Percentiles rank a stretch among this genome's conserved stretches.
Conservation (phyloP, 2,113 vertebrate species). For the Hippocampus comes region DNA sequence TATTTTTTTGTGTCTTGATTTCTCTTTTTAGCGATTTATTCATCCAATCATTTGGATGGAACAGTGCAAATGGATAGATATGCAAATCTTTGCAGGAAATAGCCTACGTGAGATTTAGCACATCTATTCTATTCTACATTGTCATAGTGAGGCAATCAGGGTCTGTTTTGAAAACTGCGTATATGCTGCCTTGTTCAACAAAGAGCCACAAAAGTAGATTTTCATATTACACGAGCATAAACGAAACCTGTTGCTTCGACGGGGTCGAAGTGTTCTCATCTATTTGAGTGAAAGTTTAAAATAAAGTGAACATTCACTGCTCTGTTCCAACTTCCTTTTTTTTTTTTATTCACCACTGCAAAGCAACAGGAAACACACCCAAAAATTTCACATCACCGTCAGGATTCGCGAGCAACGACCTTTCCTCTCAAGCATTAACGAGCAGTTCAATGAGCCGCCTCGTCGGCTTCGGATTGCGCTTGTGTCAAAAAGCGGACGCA, state of each 20-base stretch:
- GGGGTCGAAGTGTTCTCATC: not conserved
- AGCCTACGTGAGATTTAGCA: too few relatives aligned
- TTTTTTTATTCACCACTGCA: slow-evolving; percentile 1
- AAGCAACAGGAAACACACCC: slow-evolving; percentile 59
- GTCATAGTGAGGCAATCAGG: too few relatives aligned
- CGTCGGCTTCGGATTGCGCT: not conserved
- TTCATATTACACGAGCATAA: not conserved
- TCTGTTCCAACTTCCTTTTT: slow-evolving; percentile 39
- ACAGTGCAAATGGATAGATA: too few relatives aligned
- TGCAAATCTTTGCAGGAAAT: too few relatives aligned
- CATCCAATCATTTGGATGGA: too few relatives aligned
- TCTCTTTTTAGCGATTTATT: too few relatives aligned
- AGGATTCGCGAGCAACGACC: not conserved
- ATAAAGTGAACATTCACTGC: not conserved
- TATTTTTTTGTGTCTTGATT: too few relatives aligned
- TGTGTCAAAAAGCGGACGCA: not conserved
- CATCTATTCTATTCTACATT: too few relatives aligned
- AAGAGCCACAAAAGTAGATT: not conserved
- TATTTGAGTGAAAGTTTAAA: not conserved
- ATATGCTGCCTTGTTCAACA: not conserved
- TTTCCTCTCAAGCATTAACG: not conserved
- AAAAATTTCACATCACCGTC: slow-evolving; percentile 14
- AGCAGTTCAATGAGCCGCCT: not conserved
- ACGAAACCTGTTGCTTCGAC: not conserved
- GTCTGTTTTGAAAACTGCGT: not conserved